Percentiles rank a stretch among this genome's conserved stretches.
phyloP scores from a whole-genome alignment of 2,113 vertebrate genomes.

The Oryzias javanicus region DNA sequence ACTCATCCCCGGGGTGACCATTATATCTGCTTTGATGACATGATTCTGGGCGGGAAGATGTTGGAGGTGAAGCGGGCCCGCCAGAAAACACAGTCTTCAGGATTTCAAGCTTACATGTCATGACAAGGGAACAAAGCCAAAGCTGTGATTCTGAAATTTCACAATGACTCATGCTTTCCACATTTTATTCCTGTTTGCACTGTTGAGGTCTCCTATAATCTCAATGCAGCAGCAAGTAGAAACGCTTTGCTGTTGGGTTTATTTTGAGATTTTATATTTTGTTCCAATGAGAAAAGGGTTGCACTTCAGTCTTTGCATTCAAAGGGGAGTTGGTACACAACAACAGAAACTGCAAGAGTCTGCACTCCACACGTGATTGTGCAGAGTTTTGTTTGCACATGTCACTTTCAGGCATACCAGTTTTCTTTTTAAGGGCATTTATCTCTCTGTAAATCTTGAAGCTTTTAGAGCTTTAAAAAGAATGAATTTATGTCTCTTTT shows the following conservation, averaged over 20 bases:
- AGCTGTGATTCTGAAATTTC: conserved; percentile 47
- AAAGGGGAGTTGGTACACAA: conserved; percentile 8
- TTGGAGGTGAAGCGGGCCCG: conserved; percentile 45
- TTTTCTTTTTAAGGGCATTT: conserved; percentile 22
- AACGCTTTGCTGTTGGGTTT: conserved; percentile 42
- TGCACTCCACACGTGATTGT: conserved; percentile 17
- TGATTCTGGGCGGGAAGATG: conserved; percentile 36
- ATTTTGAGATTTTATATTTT: background rate
- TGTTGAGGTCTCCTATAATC: conserved; percentile 28
- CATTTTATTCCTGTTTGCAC: conserved; percentile 52
- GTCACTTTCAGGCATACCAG: conserved; percentile 22
- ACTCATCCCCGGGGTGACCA: conserved; percentile 59
- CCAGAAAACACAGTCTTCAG: conserved; percentile 39
- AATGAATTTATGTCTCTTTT: conserved; percentile 55
- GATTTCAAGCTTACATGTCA: conserved; percentile 48
- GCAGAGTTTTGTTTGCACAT: conserved; percentile 49
- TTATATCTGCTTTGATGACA: conserved; percentile 54
- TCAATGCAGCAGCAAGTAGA: conserved; percentile 22
- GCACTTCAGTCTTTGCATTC: too few species aligned
- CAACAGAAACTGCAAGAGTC: background rate
- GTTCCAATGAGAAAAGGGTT: too few species aligned
- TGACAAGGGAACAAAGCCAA: conserved; percentile 57
- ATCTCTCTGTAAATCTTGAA: conserved; percentile 31
- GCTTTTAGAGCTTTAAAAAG: conserved; percentile 38
- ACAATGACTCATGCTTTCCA: conserved; percentile 57